Base-by-base conservation (phyloP, 2,888 invertebrate genomes). In the Epirrhoe tristata region DNA sequence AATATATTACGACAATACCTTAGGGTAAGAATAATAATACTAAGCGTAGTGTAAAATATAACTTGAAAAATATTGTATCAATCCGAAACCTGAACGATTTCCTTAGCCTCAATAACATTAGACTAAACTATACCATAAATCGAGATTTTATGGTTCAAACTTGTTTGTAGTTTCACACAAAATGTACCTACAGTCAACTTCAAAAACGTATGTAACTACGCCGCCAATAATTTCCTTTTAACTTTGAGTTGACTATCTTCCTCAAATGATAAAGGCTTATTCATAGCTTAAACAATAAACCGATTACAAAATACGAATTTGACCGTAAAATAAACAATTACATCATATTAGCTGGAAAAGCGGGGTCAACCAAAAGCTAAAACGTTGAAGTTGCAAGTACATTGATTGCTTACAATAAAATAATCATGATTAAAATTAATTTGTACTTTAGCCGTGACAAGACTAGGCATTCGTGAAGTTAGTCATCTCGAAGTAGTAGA, bases 1-100 rank as follows among this genome's bases (percentile, higher is more conserved):
- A 66, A 69, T 69, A 69, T 69, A 69, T 69, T 66, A 66, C 48
- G 55, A 60, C 57, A 64, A 63, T 66, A 69, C 58, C 58, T 54
- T 58, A 57, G 6, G 60, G 52, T 67, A 64, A 54, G 57, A 63
- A 46, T 58, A 62, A 16, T 61, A 61, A 24, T 62, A 65, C 58
- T 53, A 65, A 65, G 69, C 69, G 17, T 61, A 64, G 39, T 56
- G 46, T 54, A 53, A 57, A 56, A 50, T 55, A 63, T 32, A 54
- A 32, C n/a, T 59, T 53, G 10, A 50, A 58, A 59, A 63, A 46
- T 46, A 56, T 24, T 52, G 51, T 62, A 51, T 39, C 17, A 46
- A 12, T 48, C 7, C 32, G 60, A 39, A 57, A 57, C 31, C 39
- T 24, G 36, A 51, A 56, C 6, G 43, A 50, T 57, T 62, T 51